Evolutionary conservation across 2,797 vertebrate species (phyloP).

Genomic region (Spondyliosoma cantharus): DNA sequence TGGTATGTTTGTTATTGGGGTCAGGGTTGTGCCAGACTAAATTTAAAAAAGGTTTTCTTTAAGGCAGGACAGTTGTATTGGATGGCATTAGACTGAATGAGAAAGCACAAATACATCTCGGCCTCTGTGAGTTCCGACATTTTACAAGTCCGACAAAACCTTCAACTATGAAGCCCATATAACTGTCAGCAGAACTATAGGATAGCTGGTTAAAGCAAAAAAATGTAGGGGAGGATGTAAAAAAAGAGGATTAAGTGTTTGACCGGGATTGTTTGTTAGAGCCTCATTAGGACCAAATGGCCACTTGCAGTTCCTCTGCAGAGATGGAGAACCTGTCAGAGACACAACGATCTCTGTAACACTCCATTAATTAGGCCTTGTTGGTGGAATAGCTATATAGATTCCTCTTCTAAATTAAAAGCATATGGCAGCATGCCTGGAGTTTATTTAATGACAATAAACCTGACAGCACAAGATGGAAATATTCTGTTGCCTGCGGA

Average conservation of each 20-base stretch:
- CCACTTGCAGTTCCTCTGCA: constrained; percentile 9
- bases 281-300: constrained; percentile 33
- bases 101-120: not conserved
- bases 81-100: not conserved
- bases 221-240: not conserved
- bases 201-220: not conserved
- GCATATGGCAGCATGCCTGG: constrained; percentile 26
- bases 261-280: not conserved
- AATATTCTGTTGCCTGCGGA: constrained; percentile 18
- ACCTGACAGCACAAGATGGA: constrained; percentile 19
- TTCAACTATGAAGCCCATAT: not conserved
- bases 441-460: constrained; percentile 46
- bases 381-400: constrained; percentile 18
- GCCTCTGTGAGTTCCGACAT: not conserved
- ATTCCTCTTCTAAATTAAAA: constrained; percentile 36
- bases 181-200: not conserved
- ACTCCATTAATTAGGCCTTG: constrained; percentile 46
- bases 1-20: too few species aligned
- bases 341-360: constrained; percentile 37
- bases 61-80: not conserved
- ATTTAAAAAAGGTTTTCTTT: not conserved
- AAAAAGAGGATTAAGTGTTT: not conserved
- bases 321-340: constrained; percentile 41
- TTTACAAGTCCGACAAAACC: not conserved
- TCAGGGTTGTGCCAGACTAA: too few species aligned